Evolutionary conservation across 2,888 invertebrate genomes (phyloP).

Genomic region (Trissoscelio sp.): DNA sequence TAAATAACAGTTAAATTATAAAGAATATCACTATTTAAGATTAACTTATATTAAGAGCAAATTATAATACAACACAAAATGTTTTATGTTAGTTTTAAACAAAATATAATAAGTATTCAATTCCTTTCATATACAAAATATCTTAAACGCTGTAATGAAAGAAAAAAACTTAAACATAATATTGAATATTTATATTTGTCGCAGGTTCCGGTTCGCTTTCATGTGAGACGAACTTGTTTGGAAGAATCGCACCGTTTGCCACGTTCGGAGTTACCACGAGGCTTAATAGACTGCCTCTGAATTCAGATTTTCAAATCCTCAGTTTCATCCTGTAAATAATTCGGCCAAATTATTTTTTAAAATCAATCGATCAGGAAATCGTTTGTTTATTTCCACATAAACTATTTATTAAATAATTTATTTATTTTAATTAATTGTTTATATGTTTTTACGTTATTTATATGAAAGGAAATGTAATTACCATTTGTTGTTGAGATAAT

Average conservation of each 20-base stretch:
- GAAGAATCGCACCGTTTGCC: constrained; percentile 76
- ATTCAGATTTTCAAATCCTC: background rate
- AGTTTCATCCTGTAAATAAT: constrained; percentile 43
- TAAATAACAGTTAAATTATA: no score
- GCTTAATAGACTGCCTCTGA: constrained; percentile 78
- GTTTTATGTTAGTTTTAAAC: no score
- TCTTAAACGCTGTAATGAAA: background rate
- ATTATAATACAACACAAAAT: no score
- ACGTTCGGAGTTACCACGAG: constrained; percentile 75
- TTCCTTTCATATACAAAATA: background rate
- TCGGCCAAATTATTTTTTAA: constrained; percentile 41
- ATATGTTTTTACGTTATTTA: no score
- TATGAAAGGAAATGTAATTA: constrained; percentile 25
- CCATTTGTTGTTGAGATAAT: constrained; percentile 53
- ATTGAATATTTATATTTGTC: constrained; percentile 2
- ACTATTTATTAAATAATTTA: constrained; percentile 37
- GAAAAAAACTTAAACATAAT: constrained; percentile 2
- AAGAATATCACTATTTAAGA: no score
- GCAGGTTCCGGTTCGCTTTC: constrained; percentile 78
- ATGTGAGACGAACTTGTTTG: constrained; percentile 76
- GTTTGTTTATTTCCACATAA: constrained; percentile 25
- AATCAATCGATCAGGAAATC: constrained; percentile 36
- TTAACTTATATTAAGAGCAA: no score
- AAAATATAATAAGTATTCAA: no score
- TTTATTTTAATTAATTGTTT: constrained; percentile 50